phyloP scores from a whole-genome alignment of 1,140 invertebrate species.

The Magallana gigas region DNA sequence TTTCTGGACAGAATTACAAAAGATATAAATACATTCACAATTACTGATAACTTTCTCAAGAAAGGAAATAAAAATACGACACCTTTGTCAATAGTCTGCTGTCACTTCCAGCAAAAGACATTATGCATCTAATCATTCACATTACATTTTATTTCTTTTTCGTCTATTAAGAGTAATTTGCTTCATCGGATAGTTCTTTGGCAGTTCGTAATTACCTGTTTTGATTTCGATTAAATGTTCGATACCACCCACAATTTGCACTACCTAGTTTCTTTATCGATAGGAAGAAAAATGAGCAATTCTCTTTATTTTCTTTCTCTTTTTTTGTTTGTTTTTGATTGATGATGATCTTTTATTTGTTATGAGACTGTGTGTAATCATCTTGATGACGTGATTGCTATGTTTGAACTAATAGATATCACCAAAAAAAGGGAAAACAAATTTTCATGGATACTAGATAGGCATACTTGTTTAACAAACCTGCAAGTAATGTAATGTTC shows the following conservation, averaged over 20 bases:
- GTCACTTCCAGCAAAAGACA: neutral
- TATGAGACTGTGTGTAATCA: neutral
- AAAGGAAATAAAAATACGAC: constrained; percentile 19
- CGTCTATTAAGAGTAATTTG: constrained; percentile 17
- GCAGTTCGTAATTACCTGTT: constrained; percentile 20
- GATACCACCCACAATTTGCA: constrained; percentile 9
- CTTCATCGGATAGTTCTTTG: constrained; percentile 15
- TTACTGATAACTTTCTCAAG: constrained; percentile 11
- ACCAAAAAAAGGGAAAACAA: neutral
- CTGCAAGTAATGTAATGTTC: neutral
- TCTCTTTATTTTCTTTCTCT: neutral
- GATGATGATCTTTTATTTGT: neutral
- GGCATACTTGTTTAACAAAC: neutral
- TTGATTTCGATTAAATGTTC: constrained; percentile 13
- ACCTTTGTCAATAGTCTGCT: neutral
- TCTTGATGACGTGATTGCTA: neutral
- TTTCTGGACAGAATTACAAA: neutral
- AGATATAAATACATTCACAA: constrained; percentile 6
- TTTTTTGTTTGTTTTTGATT: neutral
- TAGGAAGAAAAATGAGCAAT: neutral
- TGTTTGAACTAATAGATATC: neutral
- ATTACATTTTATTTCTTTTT: constrained; percentile 37
- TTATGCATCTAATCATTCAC: constrained; percentile 5
- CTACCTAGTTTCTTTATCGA: constrained; percentile 8
- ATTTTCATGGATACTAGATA: neutral